phyloP scores from a whole-genome alignment of 1,140 invertebrate genomes.

The Euwallacea fornicatus region DNA sequence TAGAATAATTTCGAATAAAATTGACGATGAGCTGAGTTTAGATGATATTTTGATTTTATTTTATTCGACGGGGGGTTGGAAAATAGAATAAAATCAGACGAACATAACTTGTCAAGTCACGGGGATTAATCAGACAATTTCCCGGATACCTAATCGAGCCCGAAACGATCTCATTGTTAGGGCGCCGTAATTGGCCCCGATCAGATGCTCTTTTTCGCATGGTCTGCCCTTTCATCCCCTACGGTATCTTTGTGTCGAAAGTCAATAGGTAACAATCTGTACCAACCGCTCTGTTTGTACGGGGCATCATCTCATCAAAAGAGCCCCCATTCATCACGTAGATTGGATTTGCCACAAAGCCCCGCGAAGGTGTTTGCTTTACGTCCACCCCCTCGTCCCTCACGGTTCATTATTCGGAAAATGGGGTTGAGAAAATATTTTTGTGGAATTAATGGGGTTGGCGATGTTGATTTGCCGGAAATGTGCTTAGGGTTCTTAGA shows the following conservation, averaged over 20 bases:
- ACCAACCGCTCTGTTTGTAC: constrained; percentile 34
- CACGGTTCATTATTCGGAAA: background rate
- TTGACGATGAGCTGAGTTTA: no score
- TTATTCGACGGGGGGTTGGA: background rate
- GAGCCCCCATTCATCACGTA: constrained; percentile 37
- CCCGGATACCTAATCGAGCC: constrained; percentile 4
- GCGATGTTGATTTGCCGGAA: no score
- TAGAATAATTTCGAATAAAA: no score
- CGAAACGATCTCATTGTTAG: constrained; percentile 10
- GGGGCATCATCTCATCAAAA: constrained; percentile 27
- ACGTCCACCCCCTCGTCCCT: background rate
- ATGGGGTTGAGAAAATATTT: background rate
- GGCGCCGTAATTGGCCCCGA: constrained; percentile 11
- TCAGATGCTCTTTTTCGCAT: constrained; percentile 41
- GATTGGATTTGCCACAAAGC: constrained; percentile 38
- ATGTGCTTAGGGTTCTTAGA: no score
- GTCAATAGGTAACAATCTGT: constrained; percentile 42
- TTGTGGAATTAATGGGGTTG: constrained; percentile 7
- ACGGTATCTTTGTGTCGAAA: constrained; percentile 31
- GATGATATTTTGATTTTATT: no score
- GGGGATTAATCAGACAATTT: background rate
- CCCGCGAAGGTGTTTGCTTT: constrained; percentile 26
- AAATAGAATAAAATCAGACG: no score
- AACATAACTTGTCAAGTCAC: background rate
- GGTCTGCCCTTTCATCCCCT: constrained; percentile 34